Conservation (phyloP, 2,113 vertebrate species). For the Pampusana beccarii region DNA sequence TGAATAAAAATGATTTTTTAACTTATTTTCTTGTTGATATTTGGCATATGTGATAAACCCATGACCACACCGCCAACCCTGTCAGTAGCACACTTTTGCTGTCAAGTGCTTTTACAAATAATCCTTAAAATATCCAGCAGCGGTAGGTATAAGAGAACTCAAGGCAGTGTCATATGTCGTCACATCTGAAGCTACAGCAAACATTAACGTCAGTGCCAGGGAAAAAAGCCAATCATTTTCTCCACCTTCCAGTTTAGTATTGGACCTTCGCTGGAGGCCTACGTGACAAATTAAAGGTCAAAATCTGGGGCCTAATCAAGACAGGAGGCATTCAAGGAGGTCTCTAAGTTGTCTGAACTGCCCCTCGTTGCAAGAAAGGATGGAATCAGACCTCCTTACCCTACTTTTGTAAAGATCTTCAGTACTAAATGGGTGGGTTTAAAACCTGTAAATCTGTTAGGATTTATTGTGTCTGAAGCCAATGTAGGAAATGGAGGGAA, state of each 20-base stretch:
- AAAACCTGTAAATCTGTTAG: neutral
- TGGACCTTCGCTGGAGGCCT: neutral
- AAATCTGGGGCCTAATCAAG: neutral
- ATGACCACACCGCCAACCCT: neutral
- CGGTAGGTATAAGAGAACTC: neutral
- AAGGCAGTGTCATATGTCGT: neutral
- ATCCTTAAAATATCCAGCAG: constrained; percentile 8
- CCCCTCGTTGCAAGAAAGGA: neutral
- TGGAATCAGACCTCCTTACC: neutral
- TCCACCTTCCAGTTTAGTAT: neutral
- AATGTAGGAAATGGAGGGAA: neutral
- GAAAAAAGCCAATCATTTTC: constrained; percentile 12
- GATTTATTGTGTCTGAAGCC: neutral
- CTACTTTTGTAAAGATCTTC: neutral
- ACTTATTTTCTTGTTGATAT: neutral
- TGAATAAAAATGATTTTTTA: neutral
- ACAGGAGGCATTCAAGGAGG: neutral
- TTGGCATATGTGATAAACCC: neutral
- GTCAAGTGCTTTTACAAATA: constrained; percentile 16
- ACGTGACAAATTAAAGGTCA: constrained; percentile 22
- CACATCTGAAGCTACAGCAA: neutral
- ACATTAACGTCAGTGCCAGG: neutral
- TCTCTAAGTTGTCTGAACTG: neutral
- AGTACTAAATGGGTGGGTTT: neutral
- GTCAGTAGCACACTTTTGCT: neutral